Evolutionary conservation across 2,888 invertebrate species (phyloP), one percentile per base, ranked within the genome.

Genomic region (Microplitis deprimator): DNA sequence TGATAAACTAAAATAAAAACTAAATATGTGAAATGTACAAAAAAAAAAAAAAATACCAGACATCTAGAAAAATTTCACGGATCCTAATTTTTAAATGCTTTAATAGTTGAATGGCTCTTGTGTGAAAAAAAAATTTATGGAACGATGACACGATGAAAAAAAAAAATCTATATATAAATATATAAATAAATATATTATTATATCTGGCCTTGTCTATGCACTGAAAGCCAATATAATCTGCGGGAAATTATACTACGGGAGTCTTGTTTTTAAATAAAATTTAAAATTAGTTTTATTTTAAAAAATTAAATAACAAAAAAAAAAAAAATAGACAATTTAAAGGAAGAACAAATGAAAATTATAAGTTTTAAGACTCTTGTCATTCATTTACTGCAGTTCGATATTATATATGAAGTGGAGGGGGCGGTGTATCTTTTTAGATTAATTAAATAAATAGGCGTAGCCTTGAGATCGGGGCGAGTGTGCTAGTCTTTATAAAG

Each of bases 401-500:
- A 82, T 78, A 82, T 79, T 77, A 74, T 69, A 60, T 80, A 64
- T 69, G 67, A 65, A 77, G 71, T 74, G 39, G 20, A 67, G 50
- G 74, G 41, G 73, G 64, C 75, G 77, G 79, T 75, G 79, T 75
- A 72, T 79, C 76, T 74, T 72, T 59, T 77, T 77, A 76, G 73
- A 65, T 62, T 72, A 78, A 71, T 17, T 61, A 40, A 69, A 61
- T 41, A 68, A 68, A 41, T 39, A 76, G 74, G 75, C 75, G 74
- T 80, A 77, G 77, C 29, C 68, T 77, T 79, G 78, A 79, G 20
- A 75, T 78, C 70, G 65, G 82, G 83, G 79, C 83, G 81, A 81
- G 83, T 83, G 80, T 82, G 80, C 83, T 83, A 83, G 83, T 83
- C 83, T 83, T 76, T 79, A 80, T 71, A 71, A 77, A 79, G 75